Base-by-base conservation (phyloP, 1,140 invertebrate species). In the Drosophila sulfurigaster region DNA sequence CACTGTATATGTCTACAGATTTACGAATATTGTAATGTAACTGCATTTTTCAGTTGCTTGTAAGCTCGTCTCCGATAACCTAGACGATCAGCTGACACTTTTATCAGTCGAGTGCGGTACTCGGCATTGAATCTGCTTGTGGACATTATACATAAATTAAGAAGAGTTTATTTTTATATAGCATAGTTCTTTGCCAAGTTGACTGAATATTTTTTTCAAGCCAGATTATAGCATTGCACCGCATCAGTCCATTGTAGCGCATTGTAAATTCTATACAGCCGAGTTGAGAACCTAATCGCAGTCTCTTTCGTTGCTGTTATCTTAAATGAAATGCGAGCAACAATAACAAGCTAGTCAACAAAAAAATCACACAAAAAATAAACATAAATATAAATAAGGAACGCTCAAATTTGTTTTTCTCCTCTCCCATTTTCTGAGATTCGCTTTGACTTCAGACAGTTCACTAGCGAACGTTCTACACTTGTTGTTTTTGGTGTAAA, bases 291-390 rank as follows among this genome's bases (percentile, higher is more conserved):
- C n/a, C 11, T 28, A 46, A 56, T 45, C 6, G 25, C 8, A 10
- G 38, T 56, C 10, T 46, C 43, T 49, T 16, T 30, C 41, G 16
- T 8, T 41, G 69, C 45, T 43, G 51, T 65, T 70, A 75, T 75
- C 72, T 70, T 49, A 63, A 51, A 75, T 25, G 58, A 75, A 70
- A 63, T 43, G 45, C 43, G 51, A 57, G 63, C 54, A 58, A 59
- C 45, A 73, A 74, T n/a, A 74, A 62, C 32, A 62, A 52, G 56
- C 58, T 52, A 48, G 41, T 15, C 49, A 1, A 28, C 10, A 43
- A 66, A 66, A 69, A 25, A 48, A 25, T 25, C 20, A 25, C 20
- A 25, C 20, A 25, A 25, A 25, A 25, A 25, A 25, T 4, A 25
- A 20, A 20, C 20, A 20, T 30, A 10, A 48, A 32, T 15, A 57